phyloP scores from a whole-genome alignment of 2,888 invertebrate genomes.

The Euplagia quadripunctaria region DNA sequence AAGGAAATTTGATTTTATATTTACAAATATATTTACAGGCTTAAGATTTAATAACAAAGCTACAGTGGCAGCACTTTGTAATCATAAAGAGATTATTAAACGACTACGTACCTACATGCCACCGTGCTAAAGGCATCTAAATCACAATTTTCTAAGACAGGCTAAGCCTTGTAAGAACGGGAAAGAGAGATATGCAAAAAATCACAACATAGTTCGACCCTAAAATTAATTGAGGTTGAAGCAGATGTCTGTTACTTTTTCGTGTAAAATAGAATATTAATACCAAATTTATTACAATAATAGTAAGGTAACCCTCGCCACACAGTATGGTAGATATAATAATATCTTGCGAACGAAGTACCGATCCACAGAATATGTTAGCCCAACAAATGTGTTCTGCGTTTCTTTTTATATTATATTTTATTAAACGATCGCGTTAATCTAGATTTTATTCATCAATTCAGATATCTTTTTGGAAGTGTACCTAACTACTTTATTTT shows the following conservation, averaged over 20 bases:
- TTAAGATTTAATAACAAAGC: conserved; percentile 68
- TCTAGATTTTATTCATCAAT: too few relatives aligned
- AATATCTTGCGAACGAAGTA: too few relatives aligned
- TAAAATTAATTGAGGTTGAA: conserved; percentile 28
- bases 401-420: too few relatives aligned
- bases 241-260: background rate
- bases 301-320: background rate
- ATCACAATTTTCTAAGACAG: conserved; percentile 78
- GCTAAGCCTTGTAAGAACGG: conserved; percentile 76
- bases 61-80: conserved; percentile 73
- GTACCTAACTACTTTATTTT: too few relatives aligned
- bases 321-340: background rate
- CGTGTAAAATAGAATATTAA: background rate
- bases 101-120: conserved; percentile 54
- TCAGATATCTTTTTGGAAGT: too few relatives aligned
- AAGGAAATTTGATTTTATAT: conserved; percentile 24
- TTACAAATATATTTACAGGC: conserved; percentile 53
- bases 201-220: conserved; percentile 75
- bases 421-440: too few relatives aligned
- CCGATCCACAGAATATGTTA: background rate
- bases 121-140: conserved; percentile 82
- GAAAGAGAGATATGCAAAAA: conserved; percentile 81
- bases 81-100: conserved; percentile 44
- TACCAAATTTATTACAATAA: background rate
- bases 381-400: too few relatives aligned